phyloP scores from a whole-genome alignment of 2,797 vertebrate genomes.

The Bufotes viridis region DNA sequence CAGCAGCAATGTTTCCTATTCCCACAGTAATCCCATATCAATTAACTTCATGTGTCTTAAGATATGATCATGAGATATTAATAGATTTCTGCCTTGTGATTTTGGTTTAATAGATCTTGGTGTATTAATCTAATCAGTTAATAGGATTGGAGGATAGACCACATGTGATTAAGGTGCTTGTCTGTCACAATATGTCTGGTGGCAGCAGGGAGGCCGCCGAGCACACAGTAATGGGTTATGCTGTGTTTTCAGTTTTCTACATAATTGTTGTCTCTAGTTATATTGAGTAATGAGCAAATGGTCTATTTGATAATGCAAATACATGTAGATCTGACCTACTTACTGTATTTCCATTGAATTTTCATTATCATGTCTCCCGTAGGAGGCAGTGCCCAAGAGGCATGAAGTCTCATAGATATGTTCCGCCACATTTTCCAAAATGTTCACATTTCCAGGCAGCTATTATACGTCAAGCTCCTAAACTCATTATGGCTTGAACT shows the following conservation, averaged over 20 bases:
- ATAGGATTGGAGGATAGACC: constrained; percentile 1
- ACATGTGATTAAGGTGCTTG: neutral
- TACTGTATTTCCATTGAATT: constrained; percentile 43
- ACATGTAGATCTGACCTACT: constrained; percentile 31
- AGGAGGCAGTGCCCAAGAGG: constrained; percentile 15
- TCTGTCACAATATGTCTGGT: neutral
- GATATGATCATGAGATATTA: neutral
- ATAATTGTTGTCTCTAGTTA: neutral
- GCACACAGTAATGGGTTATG: neutral
- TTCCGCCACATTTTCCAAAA: constrained; percentile 25
- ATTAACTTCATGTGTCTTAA: neutral
- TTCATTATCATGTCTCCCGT: constrained; percentile 32
- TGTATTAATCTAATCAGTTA: constrained; percentile 24
- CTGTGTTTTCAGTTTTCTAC: neutral
- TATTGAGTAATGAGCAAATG: constrained; percentile 19
- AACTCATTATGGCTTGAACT: constrained; percentile 54
- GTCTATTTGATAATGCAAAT: constrained; percentile 30
- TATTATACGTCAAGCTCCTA: constrained; percentile 29
- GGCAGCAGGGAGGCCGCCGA: neutral
- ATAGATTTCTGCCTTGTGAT: neutral
- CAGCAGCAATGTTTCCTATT: neutral
- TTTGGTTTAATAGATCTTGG: neutral
- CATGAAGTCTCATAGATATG: constrained; percentile 33
- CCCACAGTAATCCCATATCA: neutral
- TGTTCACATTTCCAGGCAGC: constrained; percentile 22